Base-by-base conservation (phyloP, 1,140 invertebrate species). In the Drosophila pseudoobscura region DNA sequence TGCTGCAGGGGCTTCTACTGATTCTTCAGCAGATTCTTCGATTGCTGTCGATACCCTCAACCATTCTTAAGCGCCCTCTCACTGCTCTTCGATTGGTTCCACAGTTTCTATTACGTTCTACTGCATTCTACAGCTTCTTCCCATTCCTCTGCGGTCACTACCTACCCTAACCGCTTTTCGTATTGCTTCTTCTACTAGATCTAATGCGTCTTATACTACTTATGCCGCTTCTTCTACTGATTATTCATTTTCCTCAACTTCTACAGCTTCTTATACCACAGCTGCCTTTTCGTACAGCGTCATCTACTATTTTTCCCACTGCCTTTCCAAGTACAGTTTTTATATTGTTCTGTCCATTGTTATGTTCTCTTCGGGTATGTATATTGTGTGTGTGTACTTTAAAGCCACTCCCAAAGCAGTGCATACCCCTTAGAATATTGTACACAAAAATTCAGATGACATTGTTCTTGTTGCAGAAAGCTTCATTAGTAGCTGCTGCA, bases 371-470 rank as follows among this genome's bases (percentile, higher is more conserved):
- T 20, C 20, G 20, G 20, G 20, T 20, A 39, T 72, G 43, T 41
- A 54, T 51, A 63, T 54, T 51, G 22, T 56, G 35, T 47, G 9
- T 63, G n/a, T 63, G 43, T 63, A 63, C 55, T 80, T 84, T 85
- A 85, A 85, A 85, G 80, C 76, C 80, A 85, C 80, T 85, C 80
- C 76, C 73, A 62, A 69, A 51, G 35, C 35, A 11, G 11, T 39
- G 35, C 35, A 45, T 45, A 45, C 29, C 58, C 51, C 24, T 31
- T 45, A 57, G 61, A 41, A 56, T 69, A 20, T 20, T 20, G 20
- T 20, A 62, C 43, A 69, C 29, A 69, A 74, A 62, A 62, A 56
- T 57, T 73, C 60, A 63, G 22, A 46, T 68, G 22, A 58, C 44
- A 35, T 53, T 66, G 51, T 72, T 75, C 20, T 62, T 61, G 50